Conservation (phyloP, 2,888 invertebrate species). For the Pedicia rivosa region DNA sequence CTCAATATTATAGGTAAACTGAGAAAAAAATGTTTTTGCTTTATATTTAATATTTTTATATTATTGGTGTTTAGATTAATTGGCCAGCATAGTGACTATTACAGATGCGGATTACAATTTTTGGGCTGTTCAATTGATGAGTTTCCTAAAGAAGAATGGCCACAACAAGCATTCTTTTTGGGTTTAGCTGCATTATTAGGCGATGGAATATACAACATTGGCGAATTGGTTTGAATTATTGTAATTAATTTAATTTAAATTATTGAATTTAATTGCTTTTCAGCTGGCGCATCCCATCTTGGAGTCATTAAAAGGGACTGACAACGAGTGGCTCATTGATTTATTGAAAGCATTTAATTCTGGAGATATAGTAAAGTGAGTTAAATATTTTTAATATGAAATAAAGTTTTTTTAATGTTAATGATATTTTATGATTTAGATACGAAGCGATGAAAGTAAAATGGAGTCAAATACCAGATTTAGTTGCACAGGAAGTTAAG, state of each 20-base stretch:
- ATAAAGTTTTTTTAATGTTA: neutral
- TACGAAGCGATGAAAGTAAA: conserved; percentile 55
- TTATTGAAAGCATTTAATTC: conserved; percentile 73
- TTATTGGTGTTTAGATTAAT: conserved; percentile 27
- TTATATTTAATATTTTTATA: neutral
- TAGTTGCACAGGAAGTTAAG: conserved; percentile 63
- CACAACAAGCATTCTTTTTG: conserved; percentile 74
- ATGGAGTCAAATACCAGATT: conserved; percentile 69
- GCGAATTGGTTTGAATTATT: conserved; percentile 55
- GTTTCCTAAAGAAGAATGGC: conserved; percentile 45
- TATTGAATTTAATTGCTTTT: conserved; percentile 16
- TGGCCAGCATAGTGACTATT: conserved; percentile 88
- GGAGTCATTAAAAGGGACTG: conserved; percentile 61
- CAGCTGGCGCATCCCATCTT: conserved; percentile 88
- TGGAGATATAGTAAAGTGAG: conserved; percentile 58
- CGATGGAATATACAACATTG: conserved; percentile 91
- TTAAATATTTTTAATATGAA: conserved; percentile 13
- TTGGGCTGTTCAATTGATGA: conserved; percentile 57
- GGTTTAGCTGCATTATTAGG: conserved; percentile 90
- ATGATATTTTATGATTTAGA: conserved; percentile 16
- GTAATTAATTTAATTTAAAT: neutral
- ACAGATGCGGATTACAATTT: conserved; percentile 79
- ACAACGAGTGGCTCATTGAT: conserved; percentile 77
- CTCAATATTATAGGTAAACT: conserved; percentile 58
- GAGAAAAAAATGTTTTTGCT: neutral